Conservation (phyloP, 2,888 invertebrate genomes). For the Bombylius discolor region DNA sequence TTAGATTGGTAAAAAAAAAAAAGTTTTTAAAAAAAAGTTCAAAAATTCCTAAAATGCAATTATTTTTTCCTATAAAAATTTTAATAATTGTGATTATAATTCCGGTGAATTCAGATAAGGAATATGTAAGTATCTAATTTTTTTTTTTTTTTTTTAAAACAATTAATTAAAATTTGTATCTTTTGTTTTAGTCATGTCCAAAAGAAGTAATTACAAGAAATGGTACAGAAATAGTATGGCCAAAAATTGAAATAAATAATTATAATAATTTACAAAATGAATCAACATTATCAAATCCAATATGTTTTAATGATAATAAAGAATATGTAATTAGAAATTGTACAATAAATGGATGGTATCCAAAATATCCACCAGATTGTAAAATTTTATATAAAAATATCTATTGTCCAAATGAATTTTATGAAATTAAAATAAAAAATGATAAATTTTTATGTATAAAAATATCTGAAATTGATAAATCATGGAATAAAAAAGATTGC, state of each 20-base stretch:
- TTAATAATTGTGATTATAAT: no score
- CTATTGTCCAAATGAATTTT: constrained; percentile 21
- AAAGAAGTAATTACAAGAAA: not conserved
- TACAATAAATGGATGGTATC: constrained; percentile 22
- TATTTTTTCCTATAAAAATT: no score
- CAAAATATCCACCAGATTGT: constrained; percentile 19
- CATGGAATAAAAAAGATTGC: constrained; percentile 23
- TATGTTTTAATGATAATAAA: constrained; percentile 23
- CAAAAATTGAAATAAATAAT: not conserved
- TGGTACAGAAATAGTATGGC: not conserved
- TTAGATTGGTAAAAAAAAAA: not conserved
- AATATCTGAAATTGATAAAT: constrained; percentile 19
- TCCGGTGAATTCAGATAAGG: no score
- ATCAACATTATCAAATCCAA: constrained; percentile 23
- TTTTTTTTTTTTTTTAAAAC: no score
- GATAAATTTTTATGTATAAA: constrained; percentile 25
- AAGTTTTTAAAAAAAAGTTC: no score
- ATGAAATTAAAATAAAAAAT: constrained; percentile 16
- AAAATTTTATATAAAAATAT: not conserved
- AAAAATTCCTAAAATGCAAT: no score
- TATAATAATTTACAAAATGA: not conserved
- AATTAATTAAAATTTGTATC: not conserved
- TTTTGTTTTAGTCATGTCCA: not conserved
- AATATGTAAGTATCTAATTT: no score
- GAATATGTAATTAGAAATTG: constrained; percentile 21